phyloP scores from a whole-genome alignment of 2,113 vertebrate species.

The Vicugna pacos region DNA sequence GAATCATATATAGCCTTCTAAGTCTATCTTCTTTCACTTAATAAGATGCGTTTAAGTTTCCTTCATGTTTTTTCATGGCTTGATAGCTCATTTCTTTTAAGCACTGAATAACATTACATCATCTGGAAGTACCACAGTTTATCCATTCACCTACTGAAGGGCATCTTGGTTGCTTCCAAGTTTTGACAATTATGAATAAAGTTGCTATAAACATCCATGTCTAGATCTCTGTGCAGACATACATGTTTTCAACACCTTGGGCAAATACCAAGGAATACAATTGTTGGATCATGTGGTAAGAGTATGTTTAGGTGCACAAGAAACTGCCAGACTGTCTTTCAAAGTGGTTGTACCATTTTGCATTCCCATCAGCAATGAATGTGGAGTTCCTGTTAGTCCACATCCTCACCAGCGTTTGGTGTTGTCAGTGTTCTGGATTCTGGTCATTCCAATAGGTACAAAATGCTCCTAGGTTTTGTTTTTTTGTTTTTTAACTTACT shows the following conservation, averaged over 20 bases:
- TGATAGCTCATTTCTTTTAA: too few relatives aligned
- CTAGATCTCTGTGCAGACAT: neutral
- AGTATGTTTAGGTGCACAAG: neutral
- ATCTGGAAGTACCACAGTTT: neutral
- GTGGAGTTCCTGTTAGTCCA: too few relatives aligned
- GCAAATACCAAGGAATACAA: neutral
- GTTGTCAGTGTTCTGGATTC: neutral
- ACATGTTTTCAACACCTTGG: neutral
- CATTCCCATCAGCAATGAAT: too few relatives aligned
- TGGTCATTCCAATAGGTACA: neutral
- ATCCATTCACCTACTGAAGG: neutral
- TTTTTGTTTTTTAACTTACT: neutral
- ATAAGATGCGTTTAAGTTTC: too few relatives aligned
- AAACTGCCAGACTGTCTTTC: neutral
- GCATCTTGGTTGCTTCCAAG: neutral
- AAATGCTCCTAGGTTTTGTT: neutral
- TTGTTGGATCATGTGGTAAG: neutral
- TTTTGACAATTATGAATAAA: neutral
- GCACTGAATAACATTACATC: too few relatives aligned
- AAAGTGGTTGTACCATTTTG: too few relatives aligned
- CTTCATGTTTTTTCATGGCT: too few relatives aligned
- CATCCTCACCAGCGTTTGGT: too few relatives aligned
- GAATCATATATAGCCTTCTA: too few relatives aligned
- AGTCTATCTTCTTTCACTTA: too few relatives aligned
- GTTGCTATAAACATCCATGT: neutral